Evolutionary conservation across 1,140 invertebrate species (phyloP).

Genomic region (Grapholita molesta): DNA sequence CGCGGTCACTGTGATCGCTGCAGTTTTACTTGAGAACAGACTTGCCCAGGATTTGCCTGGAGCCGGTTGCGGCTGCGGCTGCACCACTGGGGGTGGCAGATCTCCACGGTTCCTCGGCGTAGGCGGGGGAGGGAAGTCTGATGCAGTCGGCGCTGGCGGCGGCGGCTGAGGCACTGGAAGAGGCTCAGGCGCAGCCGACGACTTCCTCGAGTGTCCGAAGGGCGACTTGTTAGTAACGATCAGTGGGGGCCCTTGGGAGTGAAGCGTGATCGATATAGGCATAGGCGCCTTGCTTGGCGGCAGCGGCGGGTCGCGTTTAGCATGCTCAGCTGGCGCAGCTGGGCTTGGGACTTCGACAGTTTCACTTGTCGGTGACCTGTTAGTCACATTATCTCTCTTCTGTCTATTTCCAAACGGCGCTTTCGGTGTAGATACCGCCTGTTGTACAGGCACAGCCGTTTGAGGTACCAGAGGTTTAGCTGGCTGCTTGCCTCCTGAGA

Average conservation of each 20-base stretch:
- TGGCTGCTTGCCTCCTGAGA: conserved; percentile 56
- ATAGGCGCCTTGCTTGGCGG: conserved; percentile 66
- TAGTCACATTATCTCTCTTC: conserved; percentile 61
- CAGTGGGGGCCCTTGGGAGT: conserved; percentile 58
- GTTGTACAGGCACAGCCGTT: conserved; percentile 62
- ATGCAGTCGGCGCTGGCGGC: conserved; percentile 67
- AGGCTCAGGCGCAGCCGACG: conserved; percentile 47
- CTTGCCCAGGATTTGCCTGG: conserved; percentile 74
- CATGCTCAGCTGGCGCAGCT: conserved; percentile 37
- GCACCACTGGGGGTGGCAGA: conserved; percentile 43
- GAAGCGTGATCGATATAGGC: conserved; percentile 63
- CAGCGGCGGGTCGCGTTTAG: conserved; percentile 57
- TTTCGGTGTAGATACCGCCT: conserved; percentile 65
- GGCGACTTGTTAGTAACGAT: conserved; percentile 72
- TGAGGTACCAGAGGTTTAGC: conserved; percentile 58
- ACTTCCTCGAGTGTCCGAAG: conserved; percentile 67
- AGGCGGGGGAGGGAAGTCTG: conserved; percentile 73
- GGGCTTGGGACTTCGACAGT: conserved; percentile 45
- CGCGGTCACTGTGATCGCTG: conserved; percentile 30
- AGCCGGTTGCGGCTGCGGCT: conserved; percentile 55
- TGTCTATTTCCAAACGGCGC: conserved; percentile 72
- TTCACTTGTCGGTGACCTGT: conserved; percentile 60
- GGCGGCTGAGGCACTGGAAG: conserved; percentile 57
- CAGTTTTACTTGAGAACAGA: conserved; percentile 64
- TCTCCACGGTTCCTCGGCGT: conserved; percentile 67